A percentile compares a stretch with the other conserved stretches of the same genome.
phyloP scores from a whole-genome alignment of 92 coral and sea anemone species.

The Porites rus region DNA sequence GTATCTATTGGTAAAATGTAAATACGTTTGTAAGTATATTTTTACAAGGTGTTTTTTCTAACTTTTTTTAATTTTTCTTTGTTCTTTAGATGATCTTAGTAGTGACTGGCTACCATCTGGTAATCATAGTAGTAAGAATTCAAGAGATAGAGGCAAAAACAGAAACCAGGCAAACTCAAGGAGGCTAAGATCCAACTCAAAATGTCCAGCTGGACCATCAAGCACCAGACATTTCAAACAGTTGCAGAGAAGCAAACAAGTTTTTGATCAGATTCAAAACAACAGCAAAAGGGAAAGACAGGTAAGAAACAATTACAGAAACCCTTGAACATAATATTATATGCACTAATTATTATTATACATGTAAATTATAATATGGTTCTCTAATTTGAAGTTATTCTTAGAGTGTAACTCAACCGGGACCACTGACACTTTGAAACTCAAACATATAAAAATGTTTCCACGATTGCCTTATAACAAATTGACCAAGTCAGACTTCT shows the following conservation, averaged over 20 bases:
- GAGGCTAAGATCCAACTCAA: neutral
- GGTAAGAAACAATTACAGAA: neutral
- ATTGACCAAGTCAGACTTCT: no score
- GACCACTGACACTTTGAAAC: no score
- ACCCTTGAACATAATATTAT: no score
- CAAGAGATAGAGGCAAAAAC: neutral
- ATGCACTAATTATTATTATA: no score
- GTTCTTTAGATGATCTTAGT: conserved; percentile 29
- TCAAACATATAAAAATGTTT: no score
- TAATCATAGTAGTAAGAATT: conserved; percentile 2
- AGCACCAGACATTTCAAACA: neutral
- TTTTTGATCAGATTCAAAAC: neutral
- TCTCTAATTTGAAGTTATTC: no score
- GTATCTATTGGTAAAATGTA: no score
- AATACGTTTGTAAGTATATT: no score
- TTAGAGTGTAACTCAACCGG: no score
- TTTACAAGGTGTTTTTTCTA: no score
- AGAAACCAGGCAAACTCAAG: neutral
- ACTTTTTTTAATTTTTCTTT: neutral
- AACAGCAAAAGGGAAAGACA: neutral
- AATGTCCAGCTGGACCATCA: neutral
- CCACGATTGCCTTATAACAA: no score
- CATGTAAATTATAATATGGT: no score
- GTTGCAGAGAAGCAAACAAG: neutral
- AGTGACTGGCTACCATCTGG: conserved; percentile 22